Evolutionary conservation across 2,113 vertebrate genomes (phyloP), one percentile per base, ranked within the genome.

Genomic region (Caloenas nicobarica): DNA sequence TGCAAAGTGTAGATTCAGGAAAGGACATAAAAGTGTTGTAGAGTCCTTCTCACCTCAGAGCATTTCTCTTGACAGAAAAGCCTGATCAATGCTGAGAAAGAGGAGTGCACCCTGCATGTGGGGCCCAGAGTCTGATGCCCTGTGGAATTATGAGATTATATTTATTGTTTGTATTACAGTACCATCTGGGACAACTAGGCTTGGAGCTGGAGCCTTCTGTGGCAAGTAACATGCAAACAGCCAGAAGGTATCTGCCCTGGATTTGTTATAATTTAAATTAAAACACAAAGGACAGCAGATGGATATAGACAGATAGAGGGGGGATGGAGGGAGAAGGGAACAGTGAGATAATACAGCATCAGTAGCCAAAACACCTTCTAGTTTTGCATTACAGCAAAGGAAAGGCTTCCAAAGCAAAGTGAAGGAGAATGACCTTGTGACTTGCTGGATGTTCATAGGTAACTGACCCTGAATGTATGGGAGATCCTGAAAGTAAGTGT

Each of bases 241-340:
- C 79, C 90, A 80, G 81, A 68, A 85, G 81, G 38, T 56, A 28
- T 80, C 81, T 89, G 65, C 48, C 73, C 65, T 71, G 36, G 9
- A 54, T 89, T 81, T 87, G 10, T 66, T 58, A 58, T 46, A 79
- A 53, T 69, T 90, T 50, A 65, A 84, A 93, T 87, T 79, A 57
- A 88, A 91, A 93, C 68, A 33, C 13, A 48, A 87, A 72, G 8
- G 42, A 48, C 33, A 84, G 21, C 73, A 76, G 51, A 62, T 46
- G 36, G 46, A 13, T 61, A 65, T 31, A 94, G 14, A 56, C 2
- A 50, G 31, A 77, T 56, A 46, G 16, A 23, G 3, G 10, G 21
- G 5, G 16, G 13, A 3, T 1, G 0, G 6, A 11, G 18, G 24
- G 3, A 7, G 10, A 9, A 1, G 3, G 6, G 21, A 81, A 4